Conservation (phyloP, 2,888 invertebrate species). For the Drosophila tanythrix region DNA sequence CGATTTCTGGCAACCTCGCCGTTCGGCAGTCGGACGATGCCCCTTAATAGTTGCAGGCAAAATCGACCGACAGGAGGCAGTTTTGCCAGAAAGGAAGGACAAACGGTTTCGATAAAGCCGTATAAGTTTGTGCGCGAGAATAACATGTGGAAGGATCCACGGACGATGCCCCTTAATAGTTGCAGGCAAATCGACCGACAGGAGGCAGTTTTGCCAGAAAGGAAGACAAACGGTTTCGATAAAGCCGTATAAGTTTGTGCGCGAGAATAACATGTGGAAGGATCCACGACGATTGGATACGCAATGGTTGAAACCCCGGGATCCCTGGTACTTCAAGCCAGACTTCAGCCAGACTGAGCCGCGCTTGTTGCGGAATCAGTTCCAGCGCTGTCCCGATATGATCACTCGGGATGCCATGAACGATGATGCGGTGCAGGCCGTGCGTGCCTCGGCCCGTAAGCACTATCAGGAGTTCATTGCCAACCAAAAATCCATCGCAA, state of each 20-base stretch:
- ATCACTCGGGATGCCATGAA: constrained; percentile 40
- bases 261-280: constrained; percentile 61
- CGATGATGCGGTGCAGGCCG: constrained; percentile 42
- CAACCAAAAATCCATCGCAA: background rate
- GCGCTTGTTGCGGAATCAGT: constrained; percentile 43
- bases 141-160: constrained; percentile 51
- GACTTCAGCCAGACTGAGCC: constrained; percentile 60
- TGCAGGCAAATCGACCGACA: background rate
- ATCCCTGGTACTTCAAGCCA: constrained; percentile 44
- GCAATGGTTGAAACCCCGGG: constrained; percentile 48
- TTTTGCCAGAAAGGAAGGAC: too few relatives aligned
- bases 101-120: too few relatives aligned
- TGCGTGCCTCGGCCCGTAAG: constrained; percentile 9
- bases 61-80: background rate
- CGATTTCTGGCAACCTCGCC: background rate
- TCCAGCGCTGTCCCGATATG: constrained; percentile 60
- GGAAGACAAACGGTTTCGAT: too few relatives aligned
- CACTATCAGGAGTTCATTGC: constrained; percentile 4
- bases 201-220: background rate
- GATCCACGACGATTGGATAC: constrained; percentile 30
- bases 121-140: constrained; percentile 41
- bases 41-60: background rate
- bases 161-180: constrained; percentile 5
- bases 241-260: background rate
- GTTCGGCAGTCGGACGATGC: constrained; percentile 1